These are phyloP conservation scores for Thaumatotibia leucotreta DNA, from an alignment of 1,140 invertebrate species.

Conservation along the genomic window DNA sequence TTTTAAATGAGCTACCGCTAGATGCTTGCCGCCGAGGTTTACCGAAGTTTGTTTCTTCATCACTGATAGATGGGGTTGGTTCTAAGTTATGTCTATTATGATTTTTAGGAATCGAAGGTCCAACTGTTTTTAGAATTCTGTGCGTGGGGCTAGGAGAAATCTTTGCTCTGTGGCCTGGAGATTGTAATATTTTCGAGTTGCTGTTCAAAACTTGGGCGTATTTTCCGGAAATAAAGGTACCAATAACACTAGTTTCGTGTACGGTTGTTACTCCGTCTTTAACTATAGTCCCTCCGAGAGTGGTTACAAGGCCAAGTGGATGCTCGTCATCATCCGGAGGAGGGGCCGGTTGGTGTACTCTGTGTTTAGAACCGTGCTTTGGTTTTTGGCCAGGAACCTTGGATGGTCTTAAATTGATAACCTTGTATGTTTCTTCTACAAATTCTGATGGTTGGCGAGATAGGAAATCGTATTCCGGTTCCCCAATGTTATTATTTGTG, in stretches of 20 bases:
- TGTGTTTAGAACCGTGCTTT: constrained; percentile 63
- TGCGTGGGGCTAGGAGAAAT: constrained; percentile 81
- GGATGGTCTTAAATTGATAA: constrained; percentile 77
- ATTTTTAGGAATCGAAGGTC: constrained; percentile 78
- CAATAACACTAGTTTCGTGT: constrained; percentile 91
- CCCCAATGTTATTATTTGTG: constrained; percentile 83
- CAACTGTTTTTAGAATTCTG: constrained; percentile 85
- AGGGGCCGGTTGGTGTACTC: constrained; percentile 59
- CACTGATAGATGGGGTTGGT: constrained; percentile 79
- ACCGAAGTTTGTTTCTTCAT: constrained; percentile 75
- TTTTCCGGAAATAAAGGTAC: constrained; percentile 91
- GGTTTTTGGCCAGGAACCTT: constrained; percentile 66
- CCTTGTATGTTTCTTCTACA: constrained; percentile 84
- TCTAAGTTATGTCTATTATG: constrained; percentile 76
- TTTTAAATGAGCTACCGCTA: constrained; percentile 68
- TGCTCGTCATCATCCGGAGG: constrained; percentile 77
- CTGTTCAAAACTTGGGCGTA: constrained; percentile 90
- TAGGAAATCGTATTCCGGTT: constrained; percentile 89
- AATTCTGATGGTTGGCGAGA: constrained; percentile 89
- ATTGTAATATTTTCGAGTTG: constrained; percentile 79
- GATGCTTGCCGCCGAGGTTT: constrained; percentile 75
- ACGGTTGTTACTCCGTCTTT: constrained; percentile 90
- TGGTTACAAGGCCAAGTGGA: constrained; percentile 87
- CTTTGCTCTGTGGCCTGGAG: constrained; percentile 71
- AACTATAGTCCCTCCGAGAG: constrained; percentile 87